Percentiles rank a stretch among this genome's conserved stretches.
Conservation (phyloP, 2,113 vertebrate genomes). For the Neolamprologus falcicula region DNA sequence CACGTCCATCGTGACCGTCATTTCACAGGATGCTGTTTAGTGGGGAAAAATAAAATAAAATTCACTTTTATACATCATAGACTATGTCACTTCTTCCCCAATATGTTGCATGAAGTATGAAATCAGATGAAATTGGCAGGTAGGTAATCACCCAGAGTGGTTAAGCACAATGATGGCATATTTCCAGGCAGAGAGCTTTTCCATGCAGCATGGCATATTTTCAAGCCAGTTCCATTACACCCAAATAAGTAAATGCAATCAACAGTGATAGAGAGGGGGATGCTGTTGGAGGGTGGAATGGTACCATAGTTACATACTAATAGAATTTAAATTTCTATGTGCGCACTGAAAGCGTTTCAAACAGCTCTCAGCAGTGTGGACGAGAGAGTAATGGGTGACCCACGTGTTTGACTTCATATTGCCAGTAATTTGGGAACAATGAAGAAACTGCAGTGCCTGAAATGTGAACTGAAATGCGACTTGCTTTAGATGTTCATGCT, state of each 20-base stretch:
- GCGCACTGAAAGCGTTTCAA: background rate
- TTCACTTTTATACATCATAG: background rate
- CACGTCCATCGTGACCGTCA: background rate
- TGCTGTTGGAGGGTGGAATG: background rate
- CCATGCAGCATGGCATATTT: conserved; percentile 1
- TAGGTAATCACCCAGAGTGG: conserved; percentile 9
- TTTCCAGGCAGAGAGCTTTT: conserved; percentile 4
- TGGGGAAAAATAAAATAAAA: background rate
- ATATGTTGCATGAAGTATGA: conserved; percentile 8
- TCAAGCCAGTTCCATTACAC: background rate
- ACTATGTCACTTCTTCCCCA: background rate
- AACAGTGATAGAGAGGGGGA: background rate
- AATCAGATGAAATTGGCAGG: conserved; percentile 18
- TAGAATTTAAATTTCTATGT: conserved; percentile 14
- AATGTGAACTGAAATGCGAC: background rate
- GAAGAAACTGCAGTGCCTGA: background rate
- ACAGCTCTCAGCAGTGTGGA: conserved; percentile 13
- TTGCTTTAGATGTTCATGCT: background rate
- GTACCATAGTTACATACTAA: conserved; percentile 1
- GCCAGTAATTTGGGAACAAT: conserved; percentile 14
- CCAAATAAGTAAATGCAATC: conserved; percentile 34
- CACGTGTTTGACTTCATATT: conserved; percentile 16
- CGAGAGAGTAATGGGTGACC: conserved; percentile 30
- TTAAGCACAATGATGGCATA: conserved; percentile 18
- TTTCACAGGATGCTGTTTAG: background rate